Base-by-base conservation (phyloP, 2,797 vertebrate genomes). In the Schizothorax lantsangensis region DNA sequence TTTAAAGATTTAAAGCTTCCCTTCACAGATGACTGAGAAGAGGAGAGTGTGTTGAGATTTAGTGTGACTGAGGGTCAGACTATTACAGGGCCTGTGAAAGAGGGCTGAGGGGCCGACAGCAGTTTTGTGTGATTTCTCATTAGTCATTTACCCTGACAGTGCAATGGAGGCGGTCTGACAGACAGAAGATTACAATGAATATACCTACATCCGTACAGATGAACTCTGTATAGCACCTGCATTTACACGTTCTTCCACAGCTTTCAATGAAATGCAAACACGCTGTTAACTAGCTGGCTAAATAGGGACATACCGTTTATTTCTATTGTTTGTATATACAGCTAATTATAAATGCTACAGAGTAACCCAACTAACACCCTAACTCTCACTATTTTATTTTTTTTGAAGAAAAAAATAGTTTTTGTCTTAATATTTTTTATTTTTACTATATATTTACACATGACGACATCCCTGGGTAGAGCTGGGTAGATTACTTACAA, bases 111-210 rank as follows among this genome's bases (percentile, higher is more conserved):
- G 62, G 15, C 36, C 3, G 40, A 49, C 26, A 47, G 43, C 26
- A 49, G 57, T 84, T 84, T 23, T 84, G n/a, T 66, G 64, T 9
- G 49, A 71, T 36, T 85, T 57, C 49, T 79, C 64, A 85, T 85
- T 57, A 69, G 59, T 84, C 75, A 45, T 85, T 43, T 85, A 79
- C 45, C 23, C 8, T 85, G 74, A 47, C 75, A 45, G 49, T 71
- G 38, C n/a, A 85, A 83, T 89, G 75, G 73, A 74, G 88, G 86
- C 40, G 71, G 62, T 77, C 21, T 83, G 82, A 89, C 79, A 81
- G 81, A 62, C 72, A 40, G 69, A 4, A 64, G 72, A 66, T 62
- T 40, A 86, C 23, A 72, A 30, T 87, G 78, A 88, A 87, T 89
- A 75, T 64, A 36, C 88, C 84, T 79, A 59, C 73, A 88, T 89